A percentile compares a stretch with the other conserved stretches of the same genome.
These are phyloP conservation scores for Tachina lurida DNA, from an alignment of 2,888 invertebrate genomes.

Conservation along the genomic window DNA sequence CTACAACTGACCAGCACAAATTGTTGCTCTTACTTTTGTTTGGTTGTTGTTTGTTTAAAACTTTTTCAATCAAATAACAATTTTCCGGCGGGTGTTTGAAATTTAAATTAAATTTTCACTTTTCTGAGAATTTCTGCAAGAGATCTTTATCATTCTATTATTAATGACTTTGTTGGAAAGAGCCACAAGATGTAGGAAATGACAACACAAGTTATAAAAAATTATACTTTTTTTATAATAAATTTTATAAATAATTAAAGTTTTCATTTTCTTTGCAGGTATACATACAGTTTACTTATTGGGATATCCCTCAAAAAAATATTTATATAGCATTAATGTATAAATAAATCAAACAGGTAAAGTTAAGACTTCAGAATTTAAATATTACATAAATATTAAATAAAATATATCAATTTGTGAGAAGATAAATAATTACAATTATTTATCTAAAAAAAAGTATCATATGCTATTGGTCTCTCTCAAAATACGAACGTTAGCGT, in stretches of 20 bases:
- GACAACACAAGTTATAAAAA: no score
- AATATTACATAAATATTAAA: no score
- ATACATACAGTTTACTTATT: not conserved
- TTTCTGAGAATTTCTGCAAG: not conserved
- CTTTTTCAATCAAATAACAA: slow-evolving; percentile 38
- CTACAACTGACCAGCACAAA: slow-evolving; percentile 1
- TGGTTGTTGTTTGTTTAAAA: not conserved
- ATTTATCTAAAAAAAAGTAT: no score
- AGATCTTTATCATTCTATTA: not conserved
- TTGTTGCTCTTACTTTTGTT: not conserved
- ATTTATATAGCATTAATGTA: not conserved
- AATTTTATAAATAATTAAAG: not conserved
- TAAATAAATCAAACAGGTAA: not conserved
- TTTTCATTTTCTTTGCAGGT: not conserved
- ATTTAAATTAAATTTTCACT: slow-evolving; percentile 1
- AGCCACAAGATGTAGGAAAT: no score
- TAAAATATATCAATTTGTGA: no score
- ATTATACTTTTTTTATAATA: no score
- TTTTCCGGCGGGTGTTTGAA: slow-evolving; percentile 3
- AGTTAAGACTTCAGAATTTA: not conserved
- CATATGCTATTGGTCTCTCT: no score
- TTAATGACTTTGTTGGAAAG: not conserved
- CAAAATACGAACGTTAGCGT: no score
- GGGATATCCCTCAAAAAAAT: not conserved
- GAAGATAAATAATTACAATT: no score